Base-by-base conservation (phyloP, 1,140 invertebrate species). In the Drosophila burlai region DNA sequence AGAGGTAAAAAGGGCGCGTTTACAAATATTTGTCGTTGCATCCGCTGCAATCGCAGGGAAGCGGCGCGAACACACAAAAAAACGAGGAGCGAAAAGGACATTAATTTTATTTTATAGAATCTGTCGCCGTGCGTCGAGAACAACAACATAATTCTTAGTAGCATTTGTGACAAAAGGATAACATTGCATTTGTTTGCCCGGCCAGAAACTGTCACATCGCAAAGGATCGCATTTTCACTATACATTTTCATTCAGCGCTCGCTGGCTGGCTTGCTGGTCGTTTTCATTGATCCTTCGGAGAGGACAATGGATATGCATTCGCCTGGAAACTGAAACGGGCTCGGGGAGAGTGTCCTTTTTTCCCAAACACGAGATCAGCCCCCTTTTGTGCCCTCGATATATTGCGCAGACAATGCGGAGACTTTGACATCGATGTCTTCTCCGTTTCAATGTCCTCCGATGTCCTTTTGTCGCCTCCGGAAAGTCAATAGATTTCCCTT, bases 21-120 rank as follows among this genome's bases (percentile, higher is more conserved):
- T 78, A 84, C 83, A 85, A 85, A 85, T 84, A 85, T 85, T 85
- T 84, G 78, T 57, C 68, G 76, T 49, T 78, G 73, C 75, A 78
- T 63, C 76, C 74, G 50, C 34, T 72, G 77, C 74, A 67, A 58
- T 45, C 55, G 67, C 18, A 29, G 52, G 18, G 21, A 21, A 57
- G 21, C 52, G 50, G 18, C 29, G n/a, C 18, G 34, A 34, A 31
- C 26, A 16, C 26, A 31, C 16, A 63, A n/a, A 26, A 34, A 38
- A 59, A 45, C 6, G 62, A 66, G 26, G 54, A 77, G 57, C 65
- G 46, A 78, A 77, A 80, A 80, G 60, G 67, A 80, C 76, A 80
- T 80, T 80, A 80, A 80, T 80, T 79, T 79, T 69, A 42, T 75
- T 76, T 73, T 63, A 73, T 61, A 73, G 72, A 73, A 57, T 76